A percentile compares a stretch with the other conserved stretches of the same genome.
phyloP scores from a whole-genome alignment of 2,113 vertebrate genomes.

The Rhegmatorhina hoffmannsi region DNA sequence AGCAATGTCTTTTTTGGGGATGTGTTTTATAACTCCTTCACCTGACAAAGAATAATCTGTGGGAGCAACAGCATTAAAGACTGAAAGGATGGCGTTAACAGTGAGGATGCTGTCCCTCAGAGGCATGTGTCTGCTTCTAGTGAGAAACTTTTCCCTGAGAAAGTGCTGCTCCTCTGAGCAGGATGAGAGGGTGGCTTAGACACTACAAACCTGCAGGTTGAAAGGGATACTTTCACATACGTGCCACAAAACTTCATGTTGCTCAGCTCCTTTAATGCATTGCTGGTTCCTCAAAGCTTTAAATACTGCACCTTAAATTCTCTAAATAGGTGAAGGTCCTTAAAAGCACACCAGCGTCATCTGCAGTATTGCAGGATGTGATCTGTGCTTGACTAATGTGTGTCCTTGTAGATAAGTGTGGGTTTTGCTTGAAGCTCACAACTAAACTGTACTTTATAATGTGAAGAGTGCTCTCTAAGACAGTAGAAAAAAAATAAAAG shows the following conservation, averaged over 20 bases:
- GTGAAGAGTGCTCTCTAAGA: not conserved
- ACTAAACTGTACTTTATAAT: not conserved
- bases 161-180: not conserved
- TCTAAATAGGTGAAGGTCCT: not conserved
- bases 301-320: not conserved
- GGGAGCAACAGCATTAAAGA: not conserved
- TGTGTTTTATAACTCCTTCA: not conserved
- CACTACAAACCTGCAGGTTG: not conserved
- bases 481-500: not conserved
- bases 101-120: not conserved
- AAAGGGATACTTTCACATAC: not conserved
- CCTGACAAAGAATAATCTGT: not conserved
- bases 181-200: not conserved
- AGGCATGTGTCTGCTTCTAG: not conserved
- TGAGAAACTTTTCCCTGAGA: not conserved
- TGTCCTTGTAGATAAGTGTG: not conserved
- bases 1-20: not conserved
- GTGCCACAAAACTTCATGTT: not conserved
- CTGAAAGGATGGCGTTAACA: not conserved
- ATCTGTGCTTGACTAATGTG: not conserved
- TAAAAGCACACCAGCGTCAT: not conserved
- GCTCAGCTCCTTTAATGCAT: not conserved
- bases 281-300: not conserved
- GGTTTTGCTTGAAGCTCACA: not conserved
- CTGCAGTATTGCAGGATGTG: not conserved